These are phyloP conservation scores for Campoplex nolae DNA, from an alignment of 2,888 invertebrate genomes.

Conservation along the genomic window DNA sequence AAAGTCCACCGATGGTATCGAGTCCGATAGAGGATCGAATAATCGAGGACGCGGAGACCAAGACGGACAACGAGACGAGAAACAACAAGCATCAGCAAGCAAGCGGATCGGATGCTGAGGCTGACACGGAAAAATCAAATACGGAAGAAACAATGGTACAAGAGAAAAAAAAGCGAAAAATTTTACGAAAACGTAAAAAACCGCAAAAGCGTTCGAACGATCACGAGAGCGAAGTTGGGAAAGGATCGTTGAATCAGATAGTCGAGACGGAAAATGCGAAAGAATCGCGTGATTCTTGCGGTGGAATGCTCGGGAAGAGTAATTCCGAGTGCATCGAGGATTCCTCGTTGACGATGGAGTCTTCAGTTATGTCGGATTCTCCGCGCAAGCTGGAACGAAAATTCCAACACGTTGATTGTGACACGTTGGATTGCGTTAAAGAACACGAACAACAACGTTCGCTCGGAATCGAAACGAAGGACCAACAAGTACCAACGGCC, in stretches of 20 bases:
- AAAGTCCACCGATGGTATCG: slow-evolving; percentile 58
- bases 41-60: slow-evolving; percentile 53
- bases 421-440: slow-evolving; percentile 80
- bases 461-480: slow-evolving; percentile 78
- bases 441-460: slow-evolving; percentile 77
- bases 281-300: slow-evolving; percentile 73
- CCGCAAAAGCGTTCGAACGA: slow-evolving; percentile 81
- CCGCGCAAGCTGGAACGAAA: slow-evolving; percentile 70
- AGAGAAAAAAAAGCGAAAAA: slow-evolving; percentile 87
- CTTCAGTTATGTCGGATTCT: slow-evolving; percentile 60
- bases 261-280: slow-evolving; percentile 73
- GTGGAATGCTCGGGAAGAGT: slow-evolving; percentile 70
- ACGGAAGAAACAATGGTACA: slow-evolving; percentile 86
- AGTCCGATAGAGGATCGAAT: slow-evolving; percentile 66
- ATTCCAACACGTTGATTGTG: slow-evolving; percentile 52
- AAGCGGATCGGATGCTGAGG: slow-evolving; percentile 83
- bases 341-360: slow-evolving; percentile 63
- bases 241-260: slow-evolving; percentile 72
- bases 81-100: slow-evolving; percentile 67
- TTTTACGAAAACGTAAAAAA: slow-evolving; percentile 89
- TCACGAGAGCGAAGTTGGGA: slow-evolving; percentile 70
- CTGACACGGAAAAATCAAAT: slow-evolving; percentile 85
- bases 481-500: slow-evolving; percentile 79
- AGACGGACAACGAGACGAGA: slow-evolving; percentile 58
- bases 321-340: slow-evolving; percentile 68